Evolutionary conservation across 1,140 invertebrate species (phyloP), one percentile per base, ranked within the genome.

Genomic region (Aphaenogaster rudis): DNA sequence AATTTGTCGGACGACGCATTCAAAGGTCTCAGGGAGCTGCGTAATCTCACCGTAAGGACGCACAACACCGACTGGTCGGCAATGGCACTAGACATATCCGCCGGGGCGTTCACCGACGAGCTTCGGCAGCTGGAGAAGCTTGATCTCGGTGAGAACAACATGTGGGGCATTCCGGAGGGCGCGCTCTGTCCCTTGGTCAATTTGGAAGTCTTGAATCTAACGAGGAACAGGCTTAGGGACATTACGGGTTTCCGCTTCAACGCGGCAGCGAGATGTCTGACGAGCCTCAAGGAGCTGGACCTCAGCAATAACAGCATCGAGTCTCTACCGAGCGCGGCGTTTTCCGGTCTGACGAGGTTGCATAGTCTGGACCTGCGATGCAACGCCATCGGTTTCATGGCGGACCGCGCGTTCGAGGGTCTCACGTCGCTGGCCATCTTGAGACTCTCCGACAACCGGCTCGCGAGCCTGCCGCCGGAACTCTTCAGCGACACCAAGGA

Each of bases 51-150:
- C 3, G 96, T 99, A 67, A 96, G 98, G 88, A 98, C 98, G 13
- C 97, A 98, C 94, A 99, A 99, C 94, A 97, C 97, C 54, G 98
- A 98, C 93, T 98, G 98, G 98, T 97, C 97, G 13, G 97, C 97
- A 7, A 98, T 98, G 97, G 97, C 97, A 50, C 94, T 99, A 88
- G 97, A 98, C 92, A 96, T 98, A 66, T 97, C 97, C 17, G 96
- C 96, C 3, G 97, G 97, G 17, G 97, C 97, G 15, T 98, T 98
- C 94, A 97, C 96, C 72, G 96, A 97, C 89, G 97, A 98, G 93
- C 96, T 98, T 48, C 95, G 96, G 79, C 96, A 97, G 91, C 94
- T 98, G 87, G 97, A 98, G 95, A 96, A 97, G 59, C 95, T 99
- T 67, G 98, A 99, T 95, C 95, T 99, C 11, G 97, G 98, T 76